Evolutionary conservation across 2,113 vertebrate species (phyloP).

Genomic region (Apteryx owenii): DNA sequence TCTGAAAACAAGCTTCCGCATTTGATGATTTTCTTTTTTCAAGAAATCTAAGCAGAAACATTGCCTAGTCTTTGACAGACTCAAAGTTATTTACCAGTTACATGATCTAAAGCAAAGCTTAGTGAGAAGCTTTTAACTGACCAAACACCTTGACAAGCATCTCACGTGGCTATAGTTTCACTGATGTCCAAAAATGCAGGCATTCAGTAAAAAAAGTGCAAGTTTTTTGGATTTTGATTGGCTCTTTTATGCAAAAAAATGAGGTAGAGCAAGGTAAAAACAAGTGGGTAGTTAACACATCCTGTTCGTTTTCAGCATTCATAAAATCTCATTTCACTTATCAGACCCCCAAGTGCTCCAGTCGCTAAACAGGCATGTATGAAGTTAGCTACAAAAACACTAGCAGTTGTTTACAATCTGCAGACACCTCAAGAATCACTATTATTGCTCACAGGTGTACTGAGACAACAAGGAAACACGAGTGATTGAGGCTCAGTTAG

Average conservation of each 20-base stretch:
- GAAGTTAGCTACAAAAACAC: conserved; percentile 10
- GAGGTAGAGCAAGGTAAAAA: not conserved
- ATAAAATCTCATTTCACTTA: not conserved
- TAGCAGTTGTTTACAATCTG: conserved; percentile 1
- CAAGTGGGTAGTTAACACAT: not conserved
- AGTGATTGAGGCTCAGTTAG: not conserved
- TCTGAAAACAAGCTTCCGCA: not conserved
- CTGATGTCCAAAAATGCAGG: not conserved
- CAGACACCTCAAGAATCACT: not conserved
- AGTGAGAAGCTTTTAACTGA: not conserved
- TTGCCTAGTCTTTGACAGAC: not conserved
- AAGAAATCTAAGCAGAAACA: not conserved
- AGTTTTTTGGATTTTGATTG: not conserved
- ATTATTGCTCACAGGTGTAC: not conserved
- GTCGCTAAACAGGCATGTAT: not conserved
- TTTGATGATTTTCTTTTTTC: not conserved
- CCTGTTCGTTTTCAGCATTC: not conserved
- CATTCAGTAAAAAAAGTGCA: not conserved
- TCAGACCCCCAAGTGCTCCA: not conserved
- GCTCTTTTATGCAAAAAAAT: not conserved
- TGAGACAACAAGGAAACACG: conserved; percentile 6
- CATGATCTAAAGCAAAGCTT: not conserved
- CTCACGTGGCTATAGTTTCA: not conserved
- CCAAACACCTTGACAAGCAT: not conserved
- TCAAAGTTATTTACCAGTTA: not conserved